A percentile compares a stretch with the other conserved stretches of the same genome.
These are phyloP conservation scores for Drosophila mettleri DNA, from an alignment of 2,888 invertebrate genomes.

Conservation along the genomic window DNA sequence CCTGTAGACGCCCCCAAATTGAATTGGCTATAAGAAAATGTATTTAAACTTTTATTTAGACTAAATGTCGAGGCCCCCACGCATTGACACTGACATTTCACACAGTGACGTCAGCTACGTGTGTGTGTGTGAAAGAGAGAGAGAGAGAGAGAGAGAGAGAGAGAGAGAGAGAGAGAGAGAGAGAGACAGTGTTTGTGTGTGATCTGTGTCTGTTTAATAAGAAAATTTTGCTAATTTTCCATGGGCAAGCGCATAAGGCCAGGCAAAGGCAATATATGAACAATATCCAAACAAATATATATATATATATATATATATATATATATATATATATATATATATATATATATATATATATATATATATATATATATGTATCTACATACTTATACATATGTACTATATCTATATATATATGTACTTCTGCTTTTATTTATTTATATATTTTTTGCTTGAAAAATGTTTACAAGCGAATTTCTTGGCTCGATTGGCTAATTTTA, in stretches of 20 bases:
- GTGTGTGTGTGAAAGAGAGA: too few relatives aligned
- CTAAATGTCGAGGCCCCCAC: constrained; percentile 66
- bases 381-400: background rate
- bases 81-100: constrained; percentile 79
- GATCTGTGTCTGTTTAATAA: background rate
- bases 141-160: background rate
- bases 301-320: constrained; percentile 8
- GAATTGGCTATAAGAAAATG: constrained; percentile 18
- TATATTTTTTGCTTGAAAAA: constrained; percentile 25
- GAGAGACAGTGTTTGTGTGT: background rate
- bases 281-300: constrained; percentile 10
- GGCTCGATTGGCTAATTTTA: constrained; percentile 61
- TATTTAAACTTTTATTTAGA: constrained; percentile 45
- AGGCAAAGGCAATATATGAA: constrained; percentile 26
- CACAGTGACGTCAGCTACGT: constrained; percentile 58
- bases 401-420: background rate
- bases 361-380: constrained; percentile 8
- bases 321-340: constrained; percentile 4
- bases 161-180: too few relatives aligned
- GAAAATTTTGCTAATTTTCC: constrained; percentile 62
- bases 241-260: constrained; percentile 44
- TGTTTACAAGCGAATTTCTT: constrained; percentile 56
- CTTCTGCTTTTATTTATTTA: constrained; percentile 11
- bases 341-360: background rate
- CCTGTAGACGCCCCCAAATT: background rate